These are phyloP conservation scores for Drosophila bipectinata DNA, from an alignment of 1,140 invertebrate genomes.

Conservation along the genomic window DNA sequence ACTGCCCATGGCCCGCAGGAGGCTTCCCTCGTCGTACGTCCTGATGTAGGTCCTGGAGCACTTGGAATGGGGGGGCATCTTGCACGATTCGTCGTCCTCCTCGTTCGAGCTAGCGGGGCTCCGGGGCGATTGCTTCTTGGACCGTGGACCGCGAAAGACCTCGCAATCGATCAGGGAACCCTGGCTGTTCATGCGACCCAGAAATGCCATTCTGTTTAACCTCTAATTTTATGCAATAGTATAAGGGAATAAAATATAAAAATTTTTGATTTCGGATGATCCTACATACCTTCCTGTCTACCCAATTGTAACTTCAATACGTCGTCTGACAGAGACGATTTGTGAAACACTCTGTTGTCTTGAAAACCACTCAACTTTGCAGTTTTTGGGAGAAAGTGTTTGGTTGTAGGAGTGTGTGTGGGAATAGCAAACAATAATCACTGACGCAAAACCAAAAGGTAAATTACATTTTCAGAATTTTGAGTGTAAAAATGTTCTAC, in stretches of 20 bases:
- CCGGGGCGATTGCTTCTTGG: neutral
- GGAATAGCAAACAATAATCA: slow-evolving; percentile 16
- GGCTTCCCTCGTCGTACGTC: slow-evolving; percentile 22
- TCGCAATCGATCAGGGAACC: slow-evolving; percentile 41
- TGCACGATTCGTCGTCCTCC: neutral
- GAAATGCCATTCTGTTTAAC: slow-evolving; percentile 50
- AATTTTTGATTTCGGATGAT: neutral
- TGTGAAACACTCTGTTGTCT: slow-evolving; percentile 21
- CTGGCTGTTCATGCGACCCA: slow-evolving; percentile 45
- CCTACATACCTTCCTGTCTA: slow-evolving; percentile 4
- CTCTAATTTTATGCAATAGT: neutral
- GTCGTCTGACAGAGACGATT: slow-evolving; percentile 43
- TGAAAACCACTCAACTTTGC: slow-evolving; percentile 3
- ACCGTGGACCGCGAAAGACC: slow-evolving; percentile 5
- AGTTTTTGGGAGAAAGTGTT: slow-evolving; percentile 19
- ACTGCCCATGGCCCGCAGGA: slow-evolving; percentile 11
- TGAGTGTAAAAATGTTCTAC: neutral
- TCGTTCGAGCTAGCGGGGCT: neutral
- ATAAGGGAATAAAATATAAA: neutral
- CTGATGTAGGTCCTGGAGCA: slow-evolving; percentile 59
- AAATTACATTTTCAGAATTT: neutral
- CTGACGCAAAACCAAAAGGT: slow-evolving; percentile 2
- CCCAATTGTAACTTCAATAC: slow-evolving; percentile 42
- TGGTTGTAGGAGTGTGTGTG: neutral
- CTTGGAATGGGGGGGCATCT: slow-evolving; percentile 4